phyloP scores from a whole-genome alignment of 2,797 vertebrate genomes.

The Cossypha caffra region DNA sequence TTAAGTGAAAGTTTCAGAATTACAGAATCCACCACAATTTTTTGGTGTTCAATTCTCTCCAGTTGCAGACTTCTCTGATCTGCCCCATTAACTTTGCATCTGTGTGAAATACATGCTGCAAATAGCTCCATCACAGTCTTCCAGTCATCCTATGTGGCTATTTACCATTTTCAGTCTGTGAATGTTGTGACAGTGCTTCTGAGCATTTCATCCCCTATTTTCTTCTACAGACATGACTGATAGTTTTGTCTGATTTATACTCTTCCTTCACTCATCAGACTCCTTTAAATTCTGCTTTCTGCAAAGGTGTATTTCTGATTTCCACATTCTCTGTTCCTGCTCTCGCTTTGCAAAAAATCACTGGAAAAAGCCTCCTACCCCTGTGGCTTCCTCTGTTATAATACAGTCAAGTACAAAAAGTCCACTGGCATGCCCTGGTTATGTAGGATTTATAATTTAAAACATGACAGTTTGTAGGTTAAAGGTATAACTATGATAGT shows the following conservation, averaged over 20 bases:
- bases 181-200: not conserved
- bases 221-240: not conserved
- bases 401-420: not conserved
- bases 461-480: not conserved
- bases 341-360: not conserved
- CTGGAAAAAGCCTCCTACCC: not conserved
- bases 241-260: not conserved
- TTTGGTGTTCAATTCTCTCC: not conserved
- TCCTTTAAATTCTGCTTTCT: not conserved
- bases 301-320: not conserved
- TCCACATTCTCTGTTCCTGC: not conserved
- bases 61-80: not conserved
- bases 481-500: not conserved
- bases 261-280: not conserved
- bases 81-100: not conserved
- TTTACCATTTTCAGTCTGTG: not conserved
- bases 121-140: not conserved
- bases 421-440: not conserved
- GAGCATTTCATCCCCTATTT: not conserved
- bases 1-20: not conserved
- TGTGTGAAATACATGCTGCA: not conserved
- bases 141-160: not conserved
- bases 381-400: not conserved
- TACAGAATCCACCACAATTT: not conserved
- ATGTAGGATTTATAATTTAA: not conserved